Percentiles rank a stretch among this genome's conserved stretches.
These are phyloP conservation scores for Bellardia pandia DNA, from an alignment of 2,888 invertebrate genomes.

Conservation along the genomic window DNA sequence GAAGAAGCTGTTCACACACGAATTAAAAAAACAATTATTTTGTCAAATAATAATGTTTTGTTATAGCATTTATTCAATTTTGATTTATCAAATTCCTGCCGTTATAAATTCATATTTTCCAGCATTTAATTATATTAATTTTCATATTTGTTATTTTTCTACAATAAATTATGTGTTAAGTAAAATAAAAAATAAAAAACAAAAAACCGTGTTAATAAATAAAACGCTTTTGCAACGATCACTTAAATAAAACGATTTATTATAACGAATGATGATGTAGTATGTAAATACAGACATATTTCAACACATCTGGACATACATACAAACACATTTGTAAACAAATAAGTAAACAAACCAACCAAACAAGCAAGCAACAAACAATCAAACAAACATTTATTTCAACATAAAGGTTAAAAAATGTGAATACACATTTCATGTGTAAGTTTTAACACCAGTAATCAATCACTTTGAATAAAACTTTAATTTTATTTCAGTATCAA, in stretches of 20 bases:
- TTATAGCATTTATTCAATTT: too few relatives aligned
- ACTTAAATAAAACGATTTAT: constrained; percentile 57
- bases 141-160: background rate
- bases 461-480: constrained; percentile 70
- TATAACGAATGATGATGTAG: constrained; percentile 57
- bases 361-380: constrained; percentile 12
- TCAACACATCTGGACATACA: constrained; percentile 4
- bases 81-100: background rate
- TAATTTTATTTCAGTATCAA: constrained; percentile 60
- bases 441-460: constrained; percentile 69
- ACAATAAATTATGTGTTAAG: constrained; percentile 54
- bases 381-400: constrained; percentile 54
- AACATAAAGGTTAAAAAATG: constrained; percentile 41
- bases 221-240: constrained; percentile 32
- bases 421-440: constrained; percentile 64
- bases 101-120: background rate
- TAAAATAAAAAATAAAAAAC: constrained; percentile 17
- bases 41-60: too few relatives aligned
- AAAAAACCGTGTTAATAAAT: constrained; percentile 28
- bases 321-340: background rate
- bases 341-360: background rate
- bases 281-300: constrained; percentile 11
- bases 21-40: too few relatives aligned
- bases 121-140: background rate
- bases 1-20: too few relatives aligned